Conservation (phyloP, 2,113 vertebrate genomes). For the Aphyosemion australe region DNA sequence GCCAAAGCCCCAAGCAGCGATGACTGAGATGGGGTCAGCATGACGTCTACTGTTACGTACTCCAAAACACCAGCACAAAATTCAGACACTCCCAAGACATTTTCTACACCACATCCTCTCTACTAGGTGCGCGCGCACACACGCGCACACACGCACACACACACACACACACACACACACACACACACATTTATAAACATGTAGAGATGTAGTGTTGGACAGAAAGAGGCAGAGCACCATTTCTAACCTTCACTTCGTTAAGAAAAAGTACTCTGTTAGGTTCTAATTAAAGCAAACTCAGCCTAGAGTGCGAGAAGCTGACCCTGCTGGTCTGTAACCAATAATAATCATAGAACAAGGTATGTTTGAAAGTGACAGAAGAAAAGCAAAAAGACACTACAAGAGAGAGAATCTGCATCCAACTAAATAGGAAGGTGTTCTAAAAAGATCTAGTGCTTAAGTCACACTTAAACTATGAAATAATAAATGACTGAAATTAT, state of each 20-base stretch:
- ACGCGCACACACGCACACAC: neutral
- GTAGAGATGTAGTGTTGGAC: constrained; percentile 48
- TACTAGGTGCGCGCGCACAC: neutral
- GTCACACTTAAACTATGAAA: too few relatives aligned
- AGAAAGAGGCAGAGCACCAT: constrained; percentile 56
- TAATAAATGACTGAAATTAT: too few relatives aligned
- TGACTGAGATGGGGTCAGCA: constrained; percentile 64
- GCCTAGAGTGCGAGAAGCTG: constrained; percentile 18
- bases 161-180: neutral
- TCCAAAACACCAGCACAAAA: constrained; percentile 24
- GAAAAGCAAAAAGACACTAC: constrained; percentile 42
- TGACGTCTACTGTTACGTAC: constrained; percentile 61
- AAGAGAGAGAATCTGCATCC: neutral
- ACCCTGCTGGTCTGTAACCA: constrained; percentile 18
- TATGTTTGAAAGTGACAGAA: constrained; percentile 23
- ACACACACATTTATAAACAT: constrained; percentile 47
- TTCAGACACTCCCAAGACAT: constrained; percentile 7
- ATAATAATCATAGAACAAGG: constrained; percentile 25
- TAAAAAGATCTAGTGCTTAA: neutral
- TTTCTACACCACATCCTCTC: too few relatives aligned
- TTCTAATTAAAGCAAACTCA: constrained; percentile 14
- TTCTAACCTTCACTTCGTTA: constrained; percentile 29
- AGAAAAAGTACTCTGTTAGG: constrained; percentile 41
- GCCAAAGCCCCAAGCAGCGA: constrained; percentile 52
- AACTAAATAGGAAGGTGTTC: neutral